These are phyloP conservation scores for Cyphomyrus plagiostoma DNA, from an alignment of 2,113 vertebrate genomes.

Conservation along the genomic window DNA sequence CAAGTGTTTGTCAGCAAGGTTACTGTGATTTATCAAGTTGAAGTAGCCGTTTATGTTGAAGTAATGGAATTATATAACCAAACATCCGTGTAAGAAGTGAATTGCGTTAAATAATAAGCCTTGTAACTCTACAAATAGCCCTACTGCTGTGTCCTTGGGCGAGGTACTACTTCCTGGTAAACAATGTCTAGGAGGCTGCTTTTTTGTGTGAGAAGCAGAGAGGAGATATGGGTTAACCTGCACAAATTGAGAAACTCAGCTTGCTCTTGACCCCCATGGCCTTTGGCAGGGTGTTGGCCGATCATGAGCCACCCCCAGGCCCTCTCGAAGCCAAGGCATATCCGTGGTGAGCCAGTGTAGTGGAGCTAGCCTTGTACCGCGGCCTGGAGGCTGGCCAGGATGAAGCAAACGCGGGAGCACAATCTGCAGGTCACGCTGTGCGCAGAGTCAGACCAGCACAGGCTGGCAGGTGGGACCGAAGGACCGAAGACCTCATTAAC, in stretches of 20 bases:
- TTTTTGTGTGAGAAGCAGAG: not conserved
- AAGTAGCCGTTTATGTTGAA: not conserved
- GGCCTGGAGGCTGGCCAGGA: not conserved
- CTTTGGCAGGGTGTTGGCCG: not conserved
- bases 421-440: not conserved
- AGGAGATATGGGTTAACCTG: not conserved
- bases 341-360: not conserved
- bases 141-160: not conserved
- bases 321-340: not conserved
- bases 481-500: not conserved
- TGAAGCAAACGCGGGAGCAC: not conserved
- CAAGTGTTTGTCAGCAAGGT: not conserved
- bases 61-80: not conserved
- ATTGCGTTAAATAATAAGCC: not conserved
- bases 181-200: not conserved
- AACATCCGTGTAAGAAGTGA: not conserved
- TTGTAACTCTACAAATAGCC: not conserved
- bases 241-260: not conserved
- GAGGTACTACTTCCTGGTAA: not conserved
- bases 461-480: not conserved
- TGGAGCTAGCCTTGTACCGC: not conserved
- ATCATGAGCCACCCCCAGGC: not conserved
- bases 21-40: conserved; percentile 1
- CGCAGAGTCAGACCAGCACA: not conserved
- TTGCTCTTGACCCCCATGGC: not conserved